Evolutionary conservation across 1,140 invertebrate species (phyloP), one percentile per base, ranked within the genome.

Genomic region (Acromyrmex echinatior): DNA sequence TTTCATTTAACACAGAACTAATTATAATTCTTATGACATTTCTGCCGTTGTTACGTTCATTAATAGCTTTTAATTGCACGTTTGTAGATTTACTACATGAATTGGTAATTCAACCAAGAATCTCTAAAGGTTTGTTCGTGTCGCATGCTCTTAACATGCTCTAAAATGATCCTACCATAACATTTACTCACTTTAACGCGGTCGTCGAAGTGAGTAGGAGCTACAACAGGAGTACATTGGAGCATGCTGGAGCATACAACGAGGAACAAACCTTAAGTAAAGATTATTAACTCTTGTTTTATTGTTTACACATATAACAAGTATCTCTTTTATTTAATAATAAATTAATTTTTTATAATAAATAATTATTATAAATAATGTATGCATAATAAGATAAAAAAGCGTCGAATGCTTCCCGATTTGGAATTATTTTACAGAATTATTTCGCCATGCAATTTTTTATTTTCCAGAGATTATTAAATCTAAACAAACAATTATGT

Each of bases 401-500:
- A 63, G 12, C 10, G 10, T 16, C 25, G 12, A 66, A n/a, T 66
- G 65, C 10, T 35, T 39, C 9, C 18, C 12, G 10, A 0, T 25
- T 60, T 14, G 35, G 6, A 35, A 35, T 35, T 35, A 49, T 9
- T 1, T 45, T 0, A 3, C 10, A 7, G 9, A 25, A 53, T 5
- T 68, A n/a, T 68, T 80, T 53, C 0, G 31, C 0, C 21, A 62
- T 60, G 6, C 35, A 65, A 18, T 14, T 14, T 31, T 49, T 16
- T 0, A 10, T 89, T 86, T 58, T 73, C 0, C 31, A 90, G 78
- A 65, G 35, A 1, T 87, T 31, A 45, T 58, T 65, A 25, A 73
- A 9, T 12, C 21, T 5, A 21, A 87, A 58, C 68, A 76, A 39
- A 0, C 35, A 84, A 76, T 35, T 21, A 90, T 82, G 89, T 68